Evolutionary conservation across 2,113 vertebrate genomes (phyloP).

Genomic region (Athene cunicularia): DNA sequence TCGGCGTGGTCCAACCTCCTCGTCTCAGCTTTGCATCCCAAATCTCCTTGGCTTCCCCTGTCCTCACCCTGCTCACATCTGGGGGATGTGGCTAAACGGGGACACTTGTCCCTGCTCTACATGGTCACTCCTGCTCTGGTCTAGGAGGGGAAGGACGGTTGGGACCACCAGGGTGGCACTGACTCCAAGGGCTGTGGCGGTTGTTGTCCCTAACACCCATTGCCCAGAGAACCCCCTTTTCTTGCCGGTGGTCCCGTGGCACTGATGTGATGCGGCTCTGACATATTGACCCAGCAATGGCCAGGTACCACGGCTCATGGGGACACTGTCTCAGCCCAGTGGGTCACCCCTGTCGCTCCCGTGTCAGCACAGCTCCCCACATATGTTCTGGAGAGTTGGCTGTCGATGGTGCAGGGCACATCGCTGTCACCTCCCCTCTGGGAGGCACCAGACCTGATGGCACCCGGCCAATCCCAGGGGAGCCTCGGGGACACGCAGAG

Average conservation of each 20-base stretch:
- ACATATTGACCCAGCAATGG: background rate
- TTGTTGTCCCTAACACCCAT: background rate
- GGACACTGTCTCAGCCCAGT: background rate
- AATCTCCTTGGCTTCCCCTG: background rate
- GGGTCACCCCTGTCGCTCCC: background rate
- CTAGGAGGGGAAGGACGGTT: background rate
- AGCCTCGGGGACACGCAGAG: accelerated
- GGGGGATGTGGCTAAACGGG: background rate
- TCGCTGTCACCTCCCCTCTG: accelerated
- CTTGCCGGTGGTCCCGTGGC: background rate
- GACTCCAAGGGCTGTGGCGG: background rate
- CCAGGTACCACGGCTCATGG: accelerated
- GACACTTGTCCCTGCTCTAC: background rate
- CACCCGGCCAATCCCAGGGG: background rate
- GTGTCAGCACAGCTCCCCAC: accelerated
- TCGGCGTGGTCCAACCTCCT: background rate
- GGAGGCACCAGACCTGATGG: background rate
- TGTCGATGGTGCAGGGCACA: accelerated
- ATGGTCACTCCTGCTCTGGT: background rate
- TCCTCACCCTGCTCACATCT: background rate
- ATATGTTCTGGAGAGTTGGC: accelerated
- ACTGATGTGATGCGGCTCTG: background rate
- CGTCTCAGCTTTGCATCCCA: background rate
- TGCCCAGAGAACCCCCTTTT: background rate
- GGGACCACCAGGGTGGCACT: background rate